These are phyloP conservation scores for Lithophane semibrunnea DNA, from an alignment of 2,888 invertebrate species.

Conservation along the genomic window DNA sequence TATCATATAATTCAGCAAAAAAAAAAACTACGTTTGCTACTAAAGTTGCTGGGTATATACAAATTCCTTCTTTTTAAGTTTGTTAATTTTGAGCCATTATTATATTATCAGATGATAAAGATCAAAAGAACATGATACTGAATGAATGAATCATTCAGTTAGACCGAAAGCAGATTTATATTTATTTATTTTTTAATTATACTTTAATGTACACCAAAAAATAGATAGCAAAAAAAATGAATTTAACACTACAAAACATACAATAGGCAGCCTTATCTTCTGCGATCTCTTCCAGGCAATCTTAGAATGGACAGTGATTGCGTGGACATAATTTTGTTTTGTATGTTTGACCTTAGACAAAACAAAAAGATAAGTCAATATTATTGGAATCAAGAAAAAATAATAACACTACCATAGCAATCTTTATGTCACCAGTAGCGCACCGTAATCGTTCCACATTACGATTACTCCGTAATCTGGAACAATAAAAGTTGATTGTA, in stretches of 20 bases:
- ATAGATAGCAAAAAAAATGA: too few species aligned
- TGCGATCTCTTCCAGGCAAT: too few species aligned
- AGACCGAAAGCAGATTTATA: neutral
- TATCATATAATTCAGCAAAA: neutral
- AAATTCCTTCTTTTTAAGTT: too few species aligned
- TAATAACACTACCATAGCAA: constrained; percentile 1
- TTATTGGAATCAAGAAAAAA: neutral
- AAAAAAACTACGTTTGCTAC: neutral
- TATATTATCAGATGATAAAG: neutral
- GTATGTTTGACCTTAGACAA: too few species aligned
- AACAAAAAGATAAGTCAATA: neutral
- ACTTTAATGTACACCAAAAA: too few species aligned
- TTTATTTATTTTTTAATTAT: too few species aligned
- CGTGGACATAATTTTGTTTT: too few species aligned
- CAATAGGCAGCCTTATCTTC: too few species aligned
- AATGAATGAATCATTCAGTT: neutral
- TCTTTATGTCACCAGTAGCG: constrained; percentile 31
- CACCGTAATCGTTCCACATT: constrained; percentile 47
- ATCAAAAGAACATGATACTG: neutral
- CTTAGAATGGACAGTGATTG: too few species aligned
- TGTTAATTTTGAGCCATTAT: neutral
- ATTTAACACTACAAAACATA: too few species aligned
- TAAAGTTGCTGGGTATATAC: neutral
- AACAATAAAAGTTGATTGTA: constrained; percentile 72
- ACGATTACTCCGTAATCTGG: constrained; percentile 58